A percentile compares a stretch with the other conserved stretches of the same genome.
Evolutionary conservation across 2,113 vertebrate genomes (phyloP).

Genomic region (Epinephelus lanceolatus): DNA sequence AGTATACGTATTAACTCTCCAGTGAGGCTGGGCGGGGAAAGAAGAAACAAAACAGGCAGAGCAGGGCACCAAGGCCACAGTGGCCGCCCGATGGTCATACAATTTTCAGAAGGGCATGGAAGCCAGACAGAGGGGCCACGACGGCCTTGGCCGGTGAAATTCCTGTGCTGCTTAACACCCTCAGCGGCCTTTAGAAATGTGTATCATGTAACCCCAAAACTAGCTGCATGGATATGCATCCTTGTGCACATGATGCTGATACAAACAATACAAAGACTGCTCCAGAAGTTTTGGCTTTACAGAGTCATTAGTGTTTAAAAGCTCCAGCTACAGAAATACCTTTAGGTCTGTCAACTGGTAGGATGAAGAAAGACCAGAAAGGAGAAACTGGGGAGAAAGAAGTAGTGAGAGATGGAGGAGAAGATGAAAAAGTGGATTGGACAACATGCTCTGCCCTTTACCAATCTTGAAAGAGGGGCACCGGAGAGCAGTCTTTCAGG

Average conservation of each 20-base stretch:
- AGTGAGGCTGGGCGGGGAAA: too few species aligned
- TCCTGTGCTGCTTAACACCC: background rate
- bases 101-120: too few species aligned
- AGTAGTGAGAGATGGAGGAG: conserved; percentile 10
- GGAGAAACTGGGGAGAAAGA: conserved; percentile 18
- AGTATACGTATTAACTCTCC: too few species aligned
- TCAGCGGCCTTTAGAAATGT: background rate
- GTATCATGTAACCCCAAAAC: background rate
- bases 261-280: background rate
- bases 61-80: too few species aligned
- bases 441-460: conserved; percentile 43
- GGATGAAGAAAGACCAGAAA: conserved; percentile 2
- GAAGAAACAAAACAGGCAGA: too few species aligned
- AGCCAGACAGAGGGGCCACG: too few species aligned
- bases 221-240: background rate
- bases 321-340: background rate
- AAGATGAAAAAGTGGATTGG: conserved; percentile 22
- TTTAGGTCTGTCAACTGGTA: conserved; percentile 23
- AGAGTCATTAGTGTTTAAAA: conserved; percentile 10
- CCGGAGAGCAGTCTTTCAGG: conserved; percentile 53
- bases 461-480: conserved; percentile 34
- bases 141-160: too few species aligned
- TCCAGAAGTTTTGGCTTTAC: conserved; percentile 15
- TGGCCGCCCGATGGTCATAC: too few species aligned
- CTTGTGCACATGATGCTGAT: background rate